phyloP scores from a whole-genome alignment of 2,113 vertebrate genomes.

The Lamprologus lemairii region DNA sequence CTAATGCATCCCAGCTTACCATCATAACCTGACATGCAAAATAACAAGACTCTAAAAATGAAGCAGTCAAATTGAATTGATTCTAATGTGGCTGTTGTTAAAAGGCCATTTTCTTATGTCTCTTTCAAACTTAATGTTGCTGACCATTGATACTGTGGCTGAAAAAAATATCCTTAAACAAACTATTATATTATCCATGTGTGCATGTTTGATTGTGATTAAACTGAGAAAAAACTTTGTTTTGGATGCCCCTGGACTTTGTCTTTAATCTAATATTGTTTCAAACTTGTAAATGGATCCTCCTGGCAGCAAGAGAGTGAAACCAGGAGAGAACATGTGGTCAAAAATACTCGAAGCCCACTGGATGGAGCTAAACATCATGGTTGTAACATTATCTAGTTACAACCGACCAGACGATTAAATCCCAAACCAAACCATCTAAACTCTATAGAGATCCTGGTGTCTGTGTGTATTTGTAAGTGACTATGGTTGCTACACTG shows the following conservation, averaged over 20 bases:
- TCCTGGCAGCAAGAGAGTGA: neutral
- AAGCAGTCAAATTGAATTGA: neutral
- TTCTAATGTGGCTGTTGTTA: neutral
- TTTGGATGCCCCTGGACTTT: neutral
- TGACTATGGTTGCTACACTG: neutral
- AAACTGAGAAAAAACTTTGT: neutral
- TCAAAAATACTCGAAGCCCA: constrained; percentile 24
- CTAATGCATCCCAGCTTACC: neutral
- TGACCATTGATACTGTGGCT: neutral
- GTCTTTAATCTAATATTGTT: neutral
- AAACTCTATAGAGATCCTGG: neutral
- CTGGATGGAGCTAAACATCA: constrained; percentile 44
- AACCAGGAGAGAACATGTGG: neutral
- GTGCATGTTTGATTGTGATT: neutral
- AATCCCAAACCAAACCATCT: neutral
- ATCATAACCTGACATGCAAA: neutral
- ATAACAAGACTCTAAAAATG: neutral
- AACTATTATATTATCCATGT: neutral
- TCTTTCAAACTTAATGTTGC: neutral
- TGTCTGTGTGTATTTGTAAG: neutral
- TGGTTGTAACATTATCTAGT: neutral
- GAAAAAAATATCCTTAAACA: neutral
- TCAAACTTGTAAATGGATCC: neutral
- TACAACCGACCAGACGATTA: neutral
- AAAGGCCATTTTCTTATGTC: neutral